phyloP scores from a whole-genome alignment of 2,113 vertebrate species.

The Morone saxatilis region DNA sequence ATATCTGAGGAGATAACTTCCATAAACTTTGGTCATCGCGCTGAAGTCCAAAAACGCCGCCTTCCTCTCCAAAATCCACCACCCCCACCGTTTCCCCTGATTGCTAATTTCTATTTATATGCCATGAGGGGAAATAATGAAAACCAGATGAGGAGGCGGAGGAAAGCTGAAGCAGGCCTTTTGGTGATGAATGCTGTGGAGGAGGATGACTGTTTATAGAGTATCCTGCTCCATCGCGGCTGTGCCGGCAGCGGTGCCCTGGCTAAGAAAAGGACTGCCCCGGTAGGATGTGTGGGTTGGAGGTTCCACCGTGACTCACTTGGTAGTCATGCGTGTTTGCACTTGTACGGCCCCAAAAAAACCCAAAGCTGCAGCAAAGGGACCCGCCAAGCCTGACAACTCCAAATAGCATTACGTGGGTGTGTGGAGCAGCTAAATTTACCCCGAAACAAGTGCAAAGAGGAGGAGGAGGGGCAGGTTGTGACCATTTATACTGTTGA shows the following conservation, averaged over 20 bases:
- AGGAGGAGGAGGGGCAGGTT: conserved; percentile 29
- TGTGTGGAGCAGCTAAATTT: conserved; percentile 75
- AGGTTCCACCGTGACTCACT: conserved; percentile 83
- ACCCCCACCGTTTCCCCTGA: conserved; percentile 68
- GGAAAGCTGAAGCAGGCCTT: conserved; percentile 64
- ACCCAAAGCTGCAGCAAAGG: conserved; percentile 43
- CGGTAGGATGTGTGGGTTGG: conserved; percentile 73
- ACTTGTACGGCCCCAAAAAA: conserved; percentile 58
- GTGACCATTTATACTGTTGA: conserved; percentile 49
- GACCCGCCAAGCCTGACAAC: conserved; percentile 67
- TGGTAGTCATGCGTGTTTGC: conserved; percentile 75
- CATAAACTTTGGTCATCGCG: conserved; percentile 55
- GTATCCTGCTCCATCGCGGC: conserved; percentile 60
- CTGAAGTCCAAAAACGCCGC: conserved; percentile 52
- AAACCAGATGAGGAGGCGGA: conserved; percentile 76
- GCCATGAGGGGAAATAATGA: conserved; percentile 76
- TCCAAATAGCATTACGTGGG: conserved; percentile 75
- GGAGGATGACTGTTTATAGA: conserved; percentile 74
- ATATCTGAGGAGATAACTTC: conserved; percentile 66
- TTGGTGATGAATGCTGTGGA: conserved; percentile 68
- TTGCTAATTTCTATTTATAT: conserved; percentile 82
- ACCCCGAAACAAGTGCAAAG: conserved; percentile 73
- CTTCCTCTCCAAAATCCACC: conserved; percentile 61
- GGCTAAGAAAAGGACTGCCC: conserved; percentile 74
- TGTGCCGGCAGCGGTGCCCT: conserved; percentile 54